These are phyloP conservation scores for Scartelaos histophorus DNA, from an alignment of 2,113 vertebrate species.

Conservation along the genomic window DNA sequence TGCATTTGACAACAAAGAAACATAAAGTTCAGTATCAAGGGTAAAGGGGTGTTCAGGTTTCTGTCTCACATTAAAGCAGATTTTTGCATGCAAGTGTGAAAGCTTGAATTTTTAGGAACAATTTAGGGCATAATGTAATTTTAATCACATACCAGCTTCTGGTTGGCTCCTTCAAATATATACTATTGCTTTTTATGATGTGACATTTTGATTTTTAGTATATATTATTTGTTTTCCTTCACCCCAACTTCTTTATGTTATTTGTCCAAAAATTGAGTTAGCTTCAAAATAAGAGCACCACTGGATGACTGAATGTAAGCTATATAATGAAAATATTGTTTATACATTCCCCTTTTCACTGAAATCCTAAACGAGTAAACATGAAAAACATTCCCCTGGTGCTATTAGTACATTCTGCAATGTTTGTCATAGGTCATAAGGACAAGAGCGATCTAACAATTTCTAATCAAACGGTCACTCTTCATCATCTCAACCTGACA, in stretches of 20 bases:
- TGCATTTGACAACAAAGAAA: too few species aligned
- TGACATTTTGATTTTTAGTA: background rate
- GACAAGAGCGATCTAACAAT: constrained; percentile 52
- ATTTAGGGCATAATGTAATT: too few species aligned
- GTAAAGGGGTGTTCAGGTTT: too few species aligned
- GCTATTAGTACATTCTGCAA: constrained; percentile 25
- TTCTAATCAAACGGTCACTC: constrained; percentile 73
- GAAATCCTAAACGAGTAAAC: constrained; percentile 25
- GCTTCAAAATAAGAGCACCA: too few species aligned
- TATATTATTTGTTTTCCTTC: background rate
- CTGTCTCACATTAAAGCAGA: too few species aligned
- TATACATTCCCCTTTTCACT: constrained; percentile 27
- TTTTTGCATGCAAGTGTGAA: too few species aligned
- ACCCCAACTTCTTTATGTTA: too few species aligned
- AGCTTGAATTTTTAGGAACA: too few species aligned
- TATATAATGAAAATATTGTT: constrained; percentile 23
- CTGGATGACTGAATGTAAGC: too few species aligned
- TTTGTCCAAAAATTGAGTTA: too few species aligned
- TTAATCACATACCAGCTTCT: too few species aligned
- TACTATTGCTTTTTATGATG: background rate
- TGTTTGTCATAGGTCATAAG: constrained; percentile 50
- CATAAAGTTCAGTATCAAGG: too few species aligned
- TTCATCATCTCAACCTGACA: constrained; percentile 68
- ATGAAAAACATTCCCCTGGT: constrained; percentile 30
- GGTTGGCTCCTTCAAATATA: background rate